Evolutionary conservation across 2,888 invertebrate genomes (phyloP).

Genomic region (Biston stratarius): DNA sequence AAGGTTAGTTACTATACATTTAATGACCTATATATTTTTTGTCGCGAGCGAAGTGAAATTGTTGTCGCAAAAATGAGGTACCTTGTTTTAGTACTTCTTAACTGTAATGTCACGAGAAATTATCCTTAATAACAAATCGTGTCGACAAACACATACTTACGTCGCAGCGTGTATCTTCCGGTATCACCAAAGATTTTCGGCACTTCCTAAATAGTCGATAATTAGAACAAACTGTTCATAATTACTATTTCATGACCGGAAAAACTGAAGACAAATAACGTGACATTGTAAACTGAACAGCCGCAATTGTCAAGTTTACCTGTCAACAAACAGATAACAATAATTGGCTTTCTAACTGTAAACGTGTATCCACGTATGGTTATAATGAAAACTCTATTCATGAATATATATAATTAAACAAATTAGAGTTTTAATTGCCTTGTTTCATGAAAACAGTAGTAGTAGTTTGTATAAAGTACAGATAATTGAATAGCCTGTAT

Average conservation of each 20-base stretch:
- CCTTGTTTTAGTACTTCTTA: conserved; percentile 27
- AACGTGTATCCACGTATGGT: background rate
- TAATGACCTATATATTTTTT: conserved; percentile 62
- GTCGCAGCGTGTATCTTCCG: background rate
- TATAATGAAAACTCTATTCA: background rate
- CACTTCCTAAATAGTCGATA: conserved; percentile 34
- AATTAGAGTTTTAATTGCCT: too few relatives aligned
- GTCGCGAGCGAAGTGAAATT: conserved; percentile 40
- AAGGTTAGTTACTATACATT: conserved; percentile 62
- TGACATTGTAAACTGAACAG: conserved; percentile 20
- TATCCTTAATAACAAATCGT: conserved; percentile 28
- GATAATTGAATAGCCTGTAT: too few relatives aligned
- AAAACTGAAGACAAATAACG: conserved; percentile 4
- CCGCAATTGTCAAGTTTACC: background rate
- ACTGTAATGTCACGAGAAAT: conserved; percentile 43
- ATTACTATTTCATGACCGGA: conserved; percentile 29
- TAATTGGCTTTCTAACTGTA: background rate
- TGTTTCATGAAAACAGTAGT: too few relatives aligned
- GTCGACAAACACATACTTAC: conserved; percentile 28
- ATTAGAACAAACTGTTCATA: conserved; percentile 38
- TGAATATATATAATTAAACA: too few relatives aligned
- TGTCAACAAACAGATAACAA: conserved; percentile 2
- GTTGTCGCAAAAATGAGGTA: conserved; percentile 9
- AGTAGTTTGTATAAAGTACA: too few relatives aligned
- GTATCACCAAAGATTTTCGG: background rate